Evolutionary conservation across 1,140 invertebrate species (phyloP), one percentile per base, ranked within the genome.

Genomic region (Saxidomus purpurata): DNA sequence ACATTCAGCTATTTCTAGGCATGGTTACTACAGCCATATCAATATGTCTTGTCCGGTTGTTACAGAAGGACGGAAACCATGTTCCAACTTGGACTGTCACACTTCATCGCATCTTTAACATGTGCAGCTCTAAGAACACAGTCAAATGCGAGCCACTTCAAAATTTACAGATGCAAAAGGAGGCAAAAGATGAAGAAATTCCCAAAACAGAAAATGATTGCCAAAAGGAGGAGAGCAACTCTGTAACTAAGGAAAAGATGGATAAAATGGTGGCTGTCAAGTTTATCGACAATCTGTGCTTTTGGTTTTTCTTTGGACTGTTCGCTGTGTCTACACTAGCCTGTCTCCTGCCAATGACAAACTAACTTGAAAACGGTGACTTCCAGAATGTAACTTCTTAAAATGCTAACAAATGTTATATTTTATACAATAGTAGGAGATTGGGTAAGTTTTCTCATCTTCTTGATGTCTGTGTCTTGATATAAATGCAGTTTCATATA

Each of bases 1-100:
- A n/a, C 22, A 69, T 36, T 19, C 82, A 85, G 38, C 31, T 85
- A 19, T 11, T 31, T 1, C 1, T 38, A 1, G 82, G n/a, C 8
- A 43, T 47, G 13, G 9, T 85, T 1, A 74, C 28, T 19, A 69
- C 82, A 2, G 52, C 40, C 15, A 47, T 85, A n/a, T 85, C 82
- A 25, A 69, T 69, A n/a, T 47, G 1, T 43, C 22, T 69, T 34
- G 49, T 81, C 6, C 49, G n/a, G 19, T 9, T 61, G 28, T 1
- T 22, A 1, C 4, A 81, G 9, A 17, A 25, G 9, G 25, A 77
- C n/a, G 25, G 13, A 40, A n/a, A 47, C 17, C 3, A 28, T 25
- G 74, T 19, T 17, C 38, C 34, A 47, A 3, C 36, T n/a, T 77
- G 74, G 63, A 34, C 31, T 6, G 8, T 3, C 6, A 34, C 19